A percentile compares a stretch with the other conserved stretches of the same genome.
Conservation (phyloP, 2,113 vertebrate species). For the Typhlomys cinereus region DNA sequence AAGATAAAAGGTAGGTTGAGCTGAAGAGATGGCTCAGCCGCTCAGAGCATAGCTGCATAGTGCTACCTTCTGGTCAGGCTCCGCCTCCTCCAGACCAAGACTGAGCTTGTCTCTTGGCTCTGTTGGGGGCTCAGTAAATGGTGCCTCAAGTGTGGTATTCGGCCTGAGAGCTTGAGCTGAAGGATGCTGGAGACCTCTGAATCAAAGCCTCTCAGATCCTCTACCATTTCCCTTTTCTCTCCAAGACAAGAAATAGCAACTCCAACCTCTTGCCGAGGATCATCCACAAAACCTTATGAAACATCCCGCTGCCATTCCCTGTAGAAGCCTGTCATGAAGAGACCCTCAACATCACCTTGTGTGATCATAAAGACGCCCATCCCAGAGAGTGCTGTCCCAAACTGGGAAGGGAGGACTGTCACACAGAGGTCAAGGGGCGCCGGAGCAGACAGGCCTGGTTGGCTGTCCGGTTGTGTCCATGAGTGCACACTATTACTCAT, state of each 20-base stretch:
- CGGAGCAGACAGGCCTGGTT: no score
- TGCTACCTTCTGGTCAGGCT: background rate
- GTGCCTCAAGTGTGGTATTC: no score
- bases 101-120: background rate
- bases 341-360: background rate
- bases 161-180: background rate
- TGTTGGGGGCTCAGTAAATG: background rate
- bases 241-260: background rate
- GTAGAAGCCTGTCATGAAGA: background rate
- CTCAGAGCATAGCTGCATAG: background rate
- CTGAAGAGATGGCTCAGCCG: background rate
- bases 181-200: background rate
- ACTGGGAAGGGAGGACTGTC: background rate
- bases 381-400: background rate
- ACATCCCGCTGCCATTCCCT: background rate
- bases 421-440: background rate
- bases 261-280: background rate
- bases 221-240: background rate
- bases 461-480: background rate
- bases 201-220: background rate
- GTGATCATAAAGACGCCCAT: no score
- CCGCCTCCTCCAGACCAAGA: no score
- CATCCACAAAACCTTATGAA: background rate
- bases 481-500: background rate
- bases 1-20: background rate